phyloP scores from a whole-genome alignment of 1,140 invertebrate species.

The Zaprionus davidi region DNA sequence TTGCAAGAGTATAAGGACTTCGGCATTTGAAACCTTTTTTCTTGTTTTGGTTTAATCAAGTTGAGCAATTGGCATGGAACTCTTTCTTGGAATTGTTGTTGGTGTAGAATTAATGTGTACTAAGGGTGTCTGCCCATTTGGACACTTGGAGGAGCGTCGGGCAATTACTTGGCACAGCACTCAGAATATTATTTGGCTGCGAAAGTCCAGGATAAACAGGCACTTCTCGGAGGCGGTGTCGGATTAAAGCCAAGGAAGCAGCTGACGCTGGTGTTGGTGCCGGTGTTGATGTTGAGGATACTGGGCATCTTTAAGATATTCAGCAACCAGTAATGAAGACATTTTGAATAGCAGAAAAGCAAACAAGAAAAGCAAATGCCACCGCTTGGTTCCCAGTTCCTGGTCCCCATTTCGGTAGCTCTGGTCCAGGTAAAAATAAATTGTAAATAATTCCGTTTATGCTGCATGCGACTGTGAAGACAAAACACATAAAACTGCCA shows the following conservation, averaged over 20 bases:
- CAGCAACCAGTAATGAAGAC: slow-evolving; percentile 73
- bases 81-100: slow-evolving; percentile 29
- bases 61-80: slow-evolving; percentile 28
- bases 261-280: background rate
- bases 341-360: slow-evolving; percentile 73
- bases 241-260: slow-evolving; percentile 69
- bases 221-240: slow-evolving; percentile 41
- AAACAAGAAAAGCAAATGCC: slow-evolving; percentile 69
- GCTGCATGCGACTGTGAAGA: slow-evolving; percentile 71
- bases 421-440: slow-evolving; percentile 68
- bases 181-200: slow-evolving; percentile 53
- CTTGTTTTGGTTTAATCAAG: slow-evolving; percentile 43
- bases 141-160: slow-evolving; percentile 20
- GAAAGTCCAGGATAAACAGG: slow-evolving; percentile 48
- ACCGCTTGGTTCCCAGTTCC: slow-evolving; percentile 27
- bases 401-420: slow-evolving; percentile 29
- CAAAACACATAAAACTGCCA: slow-evolving; percentile 80
- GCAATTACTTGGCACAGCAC: slow-evolving; percentile 50
- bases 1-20: background rate
- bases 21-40: background rate
- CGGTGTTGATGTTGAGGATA: background rate
- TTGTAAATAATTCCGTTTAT: slow-evolving; percentile 82
- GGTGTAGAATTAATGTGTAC: slow-evolving; percentile 48
- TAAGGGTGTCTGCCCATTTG: background rate
- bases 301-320: slow-evolving; percentile 46